Base-by-base conservation (phyloP, 2,888 invertebrate species). In the Melanchra persicariae region DNA sequence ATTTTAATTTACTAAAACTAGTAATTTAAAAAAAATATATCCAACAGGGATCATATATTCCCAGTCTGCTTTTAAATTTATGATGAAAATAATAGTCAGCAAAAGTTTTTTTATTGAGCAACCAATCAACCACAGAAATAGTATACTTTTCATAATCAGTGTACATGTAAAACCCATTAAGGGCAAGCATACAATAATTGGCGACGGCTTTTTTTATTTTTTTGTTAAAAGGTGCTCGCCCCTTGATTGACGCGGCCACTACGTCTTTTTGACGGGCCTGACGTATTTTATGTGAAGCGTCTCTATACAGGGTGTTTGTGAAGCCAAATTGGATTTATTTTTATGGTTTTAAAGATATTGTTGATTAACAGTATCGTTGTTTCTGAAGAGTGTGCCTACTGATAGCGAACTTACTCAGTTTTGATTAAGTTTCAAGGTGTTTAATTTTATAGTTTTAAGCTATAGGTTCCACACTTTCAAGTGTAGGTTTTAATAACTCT, bases 131-230 rank as follows among this genome's bases (percentile, higher is more conserved):
- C 3, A 63, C 64, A 85, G 89, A 86, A 91, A 90, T 86, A 87
- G 85, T 87, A 91, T 87, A 91, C 89, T 86, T 89, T 90, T 87
- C 85, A 88, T 90, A 92, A 94, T 92, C 92, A 88, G 89, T 80
- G 79, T 90, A 94, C 95, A 93, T 85, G 93, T 88, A 93, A 95
- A 95, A 95, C 87, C 95, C 94, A 96, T 95, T 95, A 96, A 91
- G 92, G 93, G 91, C 85, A 88, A 91, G 92, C 90, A 87, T 87
- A 90, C 90, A 92, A 93, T 95, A 94, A 96, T 95, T 95, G 93
- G 93, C 92, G 90, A 89, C 84, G 84, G 85, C 86, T 68, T 78
- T 90, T 90, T 90, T 90, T 57, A 45, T 87, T 93, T 94, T 94
- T 93, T 92, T 93, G 91, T 88, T 89, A 45, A 79, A 87, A 87